These are phyloP conservation scores for Chrosomus eos DNA, from an alignment of 2,797 vertebrate species.

Conservation along the genomic window DNA sequence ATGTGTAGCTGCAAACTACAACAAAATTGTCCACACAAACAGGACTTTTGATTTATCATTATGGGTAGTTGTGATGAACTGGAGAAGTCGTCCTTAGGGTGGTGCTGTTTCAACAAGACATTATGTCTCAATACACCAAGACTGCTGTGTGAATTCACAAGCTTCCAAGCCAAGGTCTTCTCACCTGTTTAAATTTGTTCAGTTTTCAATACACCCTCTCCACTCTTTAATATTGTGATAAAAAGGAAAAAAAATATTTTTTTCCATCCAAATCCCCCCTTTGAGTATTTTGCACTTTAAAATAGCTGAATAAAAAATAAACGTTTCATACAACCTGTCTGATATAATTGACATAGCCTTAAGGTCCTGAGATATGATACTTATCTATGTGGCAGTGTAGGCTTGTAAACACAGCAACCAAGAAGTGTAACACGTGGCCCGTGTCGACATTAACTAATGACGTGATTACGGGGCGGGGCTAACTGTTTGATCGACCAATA, in stretches of 20 bases:
- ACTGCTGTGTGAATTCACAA: background rate
- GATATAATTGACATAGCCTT: background rate
- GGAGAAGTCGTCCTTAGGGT: background rate
- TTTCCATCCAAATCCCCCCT: background rate
- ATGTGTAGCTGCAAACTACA: background rate
- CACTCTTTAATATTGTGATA: background rate
- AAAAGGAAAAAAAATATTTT: background rate
- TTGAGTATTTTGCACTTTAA: too few relatives aligned
- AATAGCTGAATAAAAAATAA: background rate
- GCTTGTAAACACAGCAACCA: background rate
- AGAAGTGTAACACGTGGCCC: background rate
- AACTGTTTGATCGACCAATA: background rate
- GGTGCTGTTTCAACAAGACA: slow-evolving; percentile 32
- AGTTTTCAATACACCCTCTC: background rate
- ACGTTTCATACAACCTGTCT: background rate
- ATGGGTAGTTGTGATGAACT: background rate
- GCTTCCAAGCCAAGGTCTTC: background rate
- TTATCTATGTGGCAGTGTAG: background rate
- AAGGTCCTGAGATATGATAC: background rate
- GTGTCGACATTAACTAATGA: background rate
- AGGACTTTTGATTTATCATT: background rate
- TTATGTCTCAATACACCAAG: too few relatives aligned
- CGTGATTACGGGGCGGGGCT: background rate
- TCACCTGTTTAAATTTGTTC: background rate
- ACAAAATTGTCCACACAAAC: background rate